Evolutionary conservation across 2,797 vertebrate species (phyloP), one percentile per base, ranked within the genome.

Genomic region (Silurus lanzhouensis): DNA sequence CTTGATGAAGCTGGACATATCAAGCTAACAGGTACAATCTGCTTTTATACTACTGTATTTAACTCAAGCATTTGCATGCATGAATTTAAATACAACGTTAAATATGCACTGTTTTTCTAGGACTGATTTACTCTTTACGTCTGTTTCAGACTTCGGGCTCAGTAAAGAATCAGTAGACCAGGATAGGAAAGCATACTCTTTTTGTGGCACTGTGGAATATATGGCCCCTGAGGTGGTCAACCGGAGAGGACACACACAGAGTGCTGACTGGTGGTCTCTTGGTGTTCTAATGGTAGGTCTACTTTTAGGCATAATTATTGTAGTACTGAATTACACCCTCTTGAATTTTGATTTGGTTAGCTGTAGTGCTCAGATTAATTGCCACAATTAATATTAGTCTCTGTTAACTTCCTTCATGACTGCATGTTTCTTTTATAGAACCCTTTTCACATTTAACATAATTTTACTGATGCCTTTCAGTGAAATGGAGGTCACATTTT

Each of bases 1-100:
- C 97, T 99, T 95, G 98, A 99, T 96, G 98, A 99, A 97, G 96
- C 97, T 96, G 98, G 98, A 97, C 98, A 99, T 95, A 99, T 99
- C 96, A 99, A 99, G 93, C 95, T 99, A 96, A 99, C 98, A 97
- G 98, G 98, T 99, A 94, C 88, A 93, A 87, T 84, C 60, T 68
- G 7, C 38, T 88, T 25, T 55, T 55, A 67, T 61, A 22, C 67
- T 38, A 38, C 38, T 38, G 38, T 38, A 25, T 83, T 52, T 58
- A 64, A n/a, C 78, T 70, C 9, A 20, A 17, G 38, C 1, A 48
- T 20, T 46, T 64, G n/a, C 6, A 46, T 83, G 38, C n/a, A 63
- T 82, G 82, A 61, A 82, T 84, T 72, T 55, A 71, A n/a, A 85
- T 81, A 14, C 64, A 80, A 48, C 20, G 9, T 12, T 74, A 20